Percentiles rank a stretch among this genome's conserved stretches.
These are phyloP conservation scores for Sebastes variabilis DNA, from an alignment of 2,797 vertebrate genomes.

Conservation along the genomic window DNA sequence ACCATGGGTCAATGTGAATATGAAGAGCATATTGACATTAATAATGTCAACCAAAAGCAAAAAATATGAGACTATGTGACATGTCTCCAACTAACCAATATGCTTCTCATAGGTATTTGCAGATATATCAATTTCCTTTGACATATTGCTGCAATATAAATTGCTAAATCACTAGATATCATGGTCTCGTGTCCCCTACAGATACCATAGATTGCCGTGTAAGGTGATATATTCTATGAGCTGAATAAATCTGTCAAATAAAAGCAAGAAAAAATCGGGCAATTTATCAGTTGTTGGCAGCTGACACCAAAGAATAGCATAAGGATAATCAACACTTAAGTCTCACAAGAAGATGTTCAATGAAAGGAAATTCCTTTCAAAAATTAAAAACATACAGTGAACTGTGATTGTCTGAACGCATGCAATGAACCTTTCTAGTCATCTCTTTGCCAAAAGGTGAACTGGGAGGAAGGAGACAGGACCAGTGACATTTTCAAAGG, in stretches of 20 bases:
- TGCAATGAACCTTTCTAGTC: conserved; percentile 4
- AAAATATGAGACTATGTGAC: neutral
- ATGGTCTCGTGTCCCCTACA: neutral
- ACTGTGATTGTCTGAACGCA: neutral
- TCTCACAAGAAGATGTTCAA: neutral
- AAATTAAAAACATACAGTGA: neutral
- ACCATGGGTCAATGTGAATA: neutral
- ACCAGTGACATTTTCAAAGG: conserved; percentile 82
- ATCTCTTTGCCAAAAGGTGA: conserved; percentile 60
- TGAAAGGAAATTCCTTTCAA: neutral
- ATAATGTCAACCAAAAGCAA: conserved; percentile 8
- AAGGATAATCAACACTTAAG: neutral
- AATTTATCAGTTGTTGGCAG: neutral
- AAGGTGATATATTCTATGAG: neutral
- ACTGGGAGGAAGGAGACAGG: conserved; percentile 43
- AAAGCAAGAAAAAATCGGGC: neutral
- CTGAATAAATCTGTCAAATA: neutral
- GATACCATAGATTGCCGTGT: neutral
- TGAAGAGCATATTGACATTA: neutral
- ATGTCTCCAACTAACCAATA: neutral
- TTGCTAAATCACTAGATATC: neutral
- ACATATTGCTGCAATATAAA: neutral
- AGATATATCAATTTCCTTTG: neutral
- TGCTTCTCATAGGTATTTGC: neutral
- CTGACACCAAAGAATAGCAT: neutral